Conservation (phyloP, 1,140 invertebrate genomes). For the Cherax quadricarinatus region DNA sequence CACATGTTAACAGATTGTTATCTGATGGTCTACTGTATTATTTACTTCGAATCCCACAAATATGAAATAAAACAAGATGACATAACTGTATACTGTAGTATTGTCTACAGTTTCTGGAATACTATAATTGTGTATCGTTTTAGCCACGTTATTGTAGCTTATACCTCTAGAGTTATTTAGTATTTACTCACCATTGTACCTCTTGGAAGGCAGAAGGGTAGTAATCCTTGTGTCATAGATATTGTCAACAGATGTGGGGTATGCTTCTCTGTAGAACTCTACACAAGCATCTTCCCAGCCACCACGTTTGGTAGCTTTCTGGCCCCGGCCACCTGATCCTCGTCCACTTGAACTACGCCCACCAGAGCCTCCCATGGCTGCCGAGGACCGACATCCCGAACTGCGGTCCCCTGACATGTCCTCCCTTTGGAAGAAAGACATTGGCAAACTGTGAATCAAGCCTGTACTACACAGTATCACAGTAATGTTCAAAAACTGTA, state of each 20-base stretch:
- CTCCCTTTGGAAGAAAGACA: conserved; percentile 48
- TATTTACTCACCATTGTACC: conserved; percentile 61
- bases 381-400: conserved; percentile 62
- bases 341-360: conserved; percentile 37
- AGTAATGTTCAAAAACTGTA: too few relatives aligned
- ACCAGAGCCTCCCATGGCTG: conserved; percentile 42
- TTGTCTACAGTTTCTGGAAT: too few relatives aligned
- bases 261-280: conserved; percentile 91
- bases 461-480: not conserved
- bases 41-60: too few relatives aligned
- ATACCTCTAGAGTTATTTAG: too few relatives aligned
- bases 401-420: conserved; percentile 72
- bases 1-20: too few relatives aligned
- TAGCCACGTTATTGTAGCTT: too few relatives aligned
- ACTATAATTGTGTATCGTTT: not conserved
- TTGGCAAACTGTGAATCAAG: not conserved
- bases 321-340: conserved; percentile 55
- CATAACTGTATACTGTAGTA: too few relatives aligned
- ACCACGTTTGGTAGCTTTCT: conserved; percentile 61
- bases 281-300: conserved; percentile 88
- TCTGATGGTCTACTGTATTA: too few relatives aligned
- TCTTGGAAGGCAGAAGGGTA: conserved; percentile 67
- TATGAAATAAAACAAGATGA: too few relatives aligned
- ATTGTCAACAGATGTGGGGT: conserved; percentile 83
- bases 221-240: conserved; percentile 64